Evolutionary conservation across 2,797 vertebrate genomes (phyloP).

Genomic region (Enteromius viviparus): DNA sequence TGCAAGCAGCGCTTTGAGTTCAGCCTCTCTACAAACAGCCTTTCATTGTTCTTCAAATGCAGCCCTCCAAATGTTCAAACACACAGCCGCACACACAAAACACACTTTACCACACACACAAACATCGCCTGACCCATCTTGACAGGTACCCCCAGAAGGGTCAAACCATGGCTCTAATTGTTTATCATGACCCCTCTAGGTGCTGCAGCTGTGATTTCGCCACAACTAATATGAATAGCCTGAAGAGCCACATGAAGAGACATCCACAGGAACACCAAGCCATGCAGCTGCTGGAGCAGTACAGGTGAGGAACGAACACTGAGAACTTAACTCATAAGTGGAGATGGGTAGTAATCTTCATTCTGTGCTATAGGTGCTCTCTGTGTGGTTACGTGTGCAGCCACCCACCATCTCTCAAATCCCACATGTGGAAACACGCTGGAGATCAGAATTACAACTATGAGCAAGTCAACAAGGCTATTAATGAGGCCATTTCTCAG

Average conservation of each 20-base stretch:
- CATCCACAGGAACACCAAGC: slow-evolving; percentile 88
- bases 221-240: slow-evolving; percentile 89
- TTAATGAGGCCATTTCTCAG: slow-evolving; percentile 95
- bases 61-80: slow-evolving; percentile 9
- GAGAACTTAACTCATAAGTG: neutral
- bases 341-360: neutral
- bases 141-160: neutral
- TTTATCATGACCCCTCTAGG: slow-evolving; percentile 68
- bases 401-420: slow-evolving; percentile 96
- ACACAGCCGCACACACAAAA: slow-evolving; percentile 23
- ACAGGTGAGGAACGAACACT: slow-evolving; percentile 75
- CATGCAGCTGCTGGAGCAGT: slow-evolving; percentile 88
- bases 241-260: slow-evolving; percentile 88
- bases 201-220: slow-evolving; percentile 88
- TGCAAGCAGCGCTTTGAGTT: slow-evolving; percentile 38
- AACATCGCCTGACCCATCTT: slow-evolving; percentile 20
- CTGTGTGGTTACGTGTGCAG: slow-evolving; percentile 98
- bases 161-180: slow-evolving; percentile 6
- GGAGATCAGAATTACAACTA: slow-evolving; percentile 99
- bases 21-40: slow-evolving; percentile 43
- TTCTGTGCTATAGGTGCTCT: slow-evolving; percentile 84
- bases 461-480: slow-evolving; percentile 97
- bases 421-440: slow-evolving; percentile 99
- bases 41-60: slow-evolving; percentile 41
- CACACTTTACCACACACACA: slow-evolving; percentile 28